Evolutionary conservation across 2,888 invertebrate species (phyloP).

Genomic region (Drosophila greeni): DNA sequence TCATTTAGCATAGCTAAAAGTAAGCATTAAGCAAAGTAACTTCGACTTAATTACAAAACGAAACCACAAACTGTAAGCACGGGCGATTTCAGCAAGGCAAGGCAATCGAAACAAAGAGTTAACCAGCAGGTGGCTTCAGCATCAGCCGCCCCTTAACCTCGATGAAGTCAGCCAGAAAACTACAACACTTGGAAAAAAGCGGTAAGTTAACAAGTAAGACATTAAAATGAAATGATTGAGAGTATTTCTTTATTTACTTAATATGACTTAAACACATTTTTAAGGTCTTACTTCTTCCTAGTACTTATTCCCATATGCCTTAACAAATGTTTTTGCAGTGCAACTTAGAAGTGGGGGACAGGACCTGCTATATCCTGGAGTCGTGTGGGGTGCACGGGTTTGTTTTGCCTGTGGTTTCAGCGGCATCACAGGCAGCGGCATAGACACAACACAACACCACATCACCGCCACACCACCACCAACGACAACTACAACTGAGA

Average conservation of each 20-base stretch:
- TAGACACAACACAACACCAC: conserved; percentile 29
- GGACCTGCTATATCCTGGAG: conserved; percentile 1
- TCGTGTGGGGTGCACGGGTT: conserved; percentile 30
- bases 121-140: conserved; percentile 20
- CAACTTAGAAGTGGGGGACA: neutral
- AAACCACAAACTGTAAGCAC: conserved; percentile 33
- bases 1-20: conserved; percentile 29
- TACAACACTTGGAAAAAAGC: conserved; percentile 11
- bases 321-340: neutral
- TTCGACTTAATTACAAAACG: conserved; percentile 46
- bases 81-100: neutral
- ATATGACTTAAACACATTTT: neutral
- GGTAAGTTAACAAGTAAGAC: neutral
- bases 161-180: conserved; percentile 3
- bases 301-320: too few species aligned
- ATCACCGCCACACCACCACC: conserved; percentile 4
- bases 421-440: conserved; percentile 33
- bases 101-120: conserved; percentile 25
- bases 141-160: conserved; percentile 14
- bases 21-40: conserved; percentile 36
- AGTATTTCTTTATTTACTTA: neutral
- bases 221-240: rapidly evolving
- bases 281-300: too few species aligned
- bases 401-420: conserved; percentile 63
- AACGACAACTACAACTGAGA: conserved; percentile 39